Evolutionary conservation across 2,113 vertebrate genomes (phyloP).

Genomic region (Agapornis roseicollis): DNA sequence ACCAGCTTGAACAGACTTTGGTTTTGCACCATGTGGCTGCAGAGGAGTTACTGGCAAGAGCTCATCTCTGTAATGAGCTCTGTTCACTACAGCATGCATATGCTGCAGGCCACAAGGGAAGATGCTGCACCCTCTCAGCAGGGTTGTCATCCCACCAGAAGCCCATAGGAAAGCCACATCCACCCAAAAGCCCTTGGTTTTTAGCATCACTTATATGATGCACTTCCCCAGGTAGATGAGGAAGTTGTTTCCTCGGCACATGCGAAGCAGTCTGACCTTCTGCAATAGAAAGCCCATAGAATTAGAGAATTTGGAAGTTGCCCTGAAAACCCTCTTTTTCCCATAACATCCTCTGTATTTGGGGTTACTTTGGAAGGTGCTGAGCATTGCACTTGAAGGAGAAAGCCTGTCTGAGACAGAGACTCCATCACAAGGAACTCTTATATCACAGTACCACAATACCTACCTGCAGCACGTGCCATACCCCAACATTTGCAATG

Average conservation of each 20-base stretch:
- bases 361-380: neutral
- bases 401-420: neutral
- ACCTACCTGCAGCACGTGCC: neutral
- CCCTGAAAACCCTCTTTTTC: neutral
- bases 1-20: neutral
- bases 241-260: neutral
- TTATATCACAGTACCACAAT: neutral
- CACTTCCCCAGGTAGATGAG: neutral
- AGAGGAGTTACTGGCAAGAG: neutral
- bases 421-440: neutral
- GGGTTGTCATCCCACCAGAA: rapidly evolving
- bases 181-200: neutral
- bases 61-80: too few species aligned
- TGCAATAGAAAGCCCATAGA: neutral
- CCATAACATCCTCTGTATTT: neutral
- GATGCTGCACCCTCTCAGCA: neutral
- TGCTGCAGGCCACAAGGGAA: neutral
- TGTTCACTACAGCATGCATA: neutral
- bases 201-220: rapidly evolving
- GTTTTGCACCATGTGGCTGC: rapidly evolving
- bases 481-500: neutral
- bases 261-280: neutral
- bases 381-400: neutral
- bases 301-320: neutral
- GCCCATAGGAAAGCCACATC: neutral